phyloP scores from a whole-genome alignment of 2,888 invertebrate genomes.

The Scaptomyza flava region DNA sequence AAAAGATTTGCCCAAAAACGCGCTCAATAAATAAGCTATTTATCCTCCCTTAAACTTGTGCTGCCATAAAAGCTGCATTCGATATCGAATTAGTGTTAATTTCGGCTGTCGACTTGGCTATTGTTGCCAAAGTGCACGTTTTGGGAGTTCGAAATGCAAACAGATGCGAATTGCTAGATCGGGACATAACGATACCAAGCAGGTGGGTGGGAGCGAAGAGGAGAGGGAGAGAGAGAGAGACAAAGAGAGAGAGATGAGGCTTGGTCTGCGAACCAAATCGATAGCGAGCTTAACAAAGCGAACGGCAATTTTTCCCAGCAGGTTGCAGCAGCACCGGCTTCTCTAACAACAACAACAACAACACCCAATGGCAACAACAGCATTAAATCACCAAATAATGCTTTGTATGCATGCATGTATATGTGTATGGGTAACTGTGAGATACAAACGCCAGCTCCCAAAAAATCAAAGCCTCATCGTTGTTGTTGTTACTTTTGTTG shows the following conservation, averaged over 20 bases:
- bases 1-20: background rate
- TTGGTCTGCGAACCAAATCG: conserved; percentile 54
- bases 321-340: conserved; percentile 64
- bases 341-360: conserved; percentile 11
- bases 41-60: conserved; percentile 23
- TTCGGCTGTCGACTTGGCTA: conserved; percentile 55
- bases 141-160: conserved; percentile 53
- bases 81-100: conserved; percentile 69
- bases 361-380: conserved; percentile 66
- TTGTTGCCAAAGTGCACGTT: conserved; percentile 69
- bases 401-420: conserved; percentile 30
- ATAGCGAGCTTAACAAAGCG: conserved; percentile 70
- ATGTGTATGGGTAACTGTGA: conserved; percentile 51
- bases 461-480: conserved; percentile 29
- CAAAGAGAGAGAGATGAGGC: conserved; percentile 11
- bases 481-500: conserved; percentile 12
- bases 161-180: conserved; percentile 41
- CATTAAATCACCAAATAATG: conserved; percentile 63
- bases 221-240: background rate
- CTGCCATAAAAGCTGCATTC: conserved; percentile 16
- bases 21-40: conserved; percentile 3
- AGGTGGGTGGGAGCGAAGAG: background rate
- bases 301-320: conserved; percentile 69
- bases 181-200: conserved; percentile 29
- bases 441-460: conserved; percentile 50